phyloP scores from a whole-genome alignment of 2,888 invertebrate genomes.

The Saturnia japonica region DNA sequence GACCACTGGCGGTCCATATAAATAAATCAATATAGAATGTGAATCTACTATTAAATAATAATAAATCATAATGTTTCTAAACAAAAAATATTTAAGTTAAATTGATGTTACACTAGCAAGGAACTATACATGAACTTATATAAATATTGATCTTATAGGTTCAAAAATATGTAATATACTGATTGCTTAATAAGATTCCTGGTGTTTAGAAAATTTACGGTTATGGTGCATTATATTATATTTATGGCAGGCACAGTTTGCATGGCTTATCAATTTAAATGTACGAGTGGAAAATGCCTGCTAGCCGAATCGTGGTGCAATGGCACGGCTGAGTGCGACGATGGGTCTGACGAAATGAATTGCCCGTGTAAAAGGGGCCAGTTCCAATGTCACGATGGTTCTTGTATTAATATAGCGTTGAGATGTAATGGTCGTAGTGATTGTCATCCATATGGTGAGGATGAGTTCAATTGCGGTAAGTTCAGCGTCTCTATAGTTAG shows the following conservation, averaged over 20 bases:
- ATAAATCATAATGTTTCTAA: slow-evolving; percentile 17
- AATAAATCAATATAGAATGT: too few relatives aligned
- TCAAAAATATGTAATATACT: background rate
- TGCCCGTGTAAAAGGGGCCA: slow-evolving; percentile 76
- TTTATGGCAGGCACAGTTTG: slow-evolving; percentile 74
- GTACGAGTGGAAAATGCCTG: slow-evolving; percentile 84
- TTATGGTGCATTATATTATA: slow-evolving; percentile 66
- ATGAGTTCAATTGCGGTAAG: slow-evolving; percentile 82
- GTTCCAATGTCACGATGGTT: slow-evolving; percentile 83
- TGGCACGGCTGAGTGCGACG: slow-evolving; percentile 74
- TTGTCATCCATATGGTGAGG: slow-evolving; percentile 82
- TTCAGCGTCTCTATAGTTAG: slow-evolving; percentile 25
- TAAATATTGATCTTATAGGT: background rate
- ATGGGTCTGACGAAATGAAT: slow-evolving; percentile 72
- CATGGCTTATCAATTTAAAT: slow-evolving; percentile 83
- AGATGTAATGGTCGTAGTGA: slow-evolving; percentile 84
- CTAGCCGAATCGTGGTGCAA: slow-evolving; percentile 78
- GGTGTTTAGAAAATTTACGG: slow-evolving; percentile 48
- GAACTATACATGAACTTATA: slow-evolving; percentile 16
- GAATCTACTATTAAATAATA: background rate
- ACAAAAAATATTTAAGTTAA: slow-evolving; percentile 25
- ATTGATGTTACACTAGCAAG: slow-evolving; percentile 29
- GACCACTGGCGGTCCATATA: too few relatives aligned
- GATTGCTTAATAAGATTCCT: slow-evolving; percentile 26
- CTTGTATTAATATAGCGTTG: slow-evolving; percentile 83